Evolutionary conservation across 2,888 invertebrate genomes (phyloP).

Genomic region (Drosophila kanekoi): DNA sequence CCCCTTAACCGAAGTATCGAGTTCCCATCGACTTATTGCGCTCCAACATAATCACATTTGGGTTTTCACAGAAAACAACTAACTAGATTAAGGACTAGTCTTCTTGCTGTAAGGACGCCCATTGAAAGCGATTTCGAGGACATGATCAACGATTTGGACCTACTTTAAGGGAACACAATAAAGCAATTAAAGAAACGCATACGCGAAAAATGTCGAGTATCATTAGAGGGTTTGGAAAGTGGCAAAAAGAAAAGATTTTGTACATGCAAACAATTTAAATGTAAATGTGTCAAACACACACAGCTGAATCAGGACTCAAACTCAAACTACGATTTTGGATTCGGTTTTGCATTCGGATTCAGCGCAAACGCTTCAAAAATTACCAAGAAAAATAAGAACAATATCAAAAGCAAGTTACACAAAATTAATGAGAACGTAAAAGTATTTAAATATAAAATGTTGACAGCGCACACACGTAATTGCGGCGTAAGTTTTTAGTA

Average conservation of each 20-base stretch:
- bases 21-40: too few relatives aligned
- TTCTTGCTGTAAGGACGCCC: background rate
- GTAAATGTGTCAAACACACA: slow-evolving; percentile 53
- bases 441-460: slow-evolving; percentile 67
- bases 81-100: too few relatives aligned
- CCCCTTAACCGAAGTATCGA: too few relatives aligned
- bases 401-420: slow-evolving; percentile 46
- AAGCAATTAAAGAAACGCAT: slow-evolving; percentile 33
- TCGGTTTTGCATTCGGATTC: slow-evolving; percentile 1
- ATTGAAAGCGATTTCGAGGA: background rate
- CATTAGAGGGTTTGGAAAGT: background rate
- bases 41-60: too few relatives aligned
- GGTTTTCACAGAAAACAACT: too few relatives aligned
- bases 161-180: slow-evolving; percentile 24
- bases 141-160: background rate
- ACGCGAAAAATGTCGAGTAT: background rate
- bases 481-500: slow-evolving; percentile 51
- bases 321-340: slow-evolving; percentile 5
- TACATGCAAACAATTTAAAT: slow-evolving; percentile 61
- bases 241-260: slow-evolving; percentile 20
- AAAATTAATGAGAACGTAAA: slow-evolving; percentile 65
- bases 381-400: slow-evolving; percentile 24
- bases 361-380: slow-evolving; percentile 16
- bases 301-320: slow-evolving; percentile 10
- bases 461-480: slow-evolving; percentile 44